Evolutionary conservation across 2,888 invertebrate genomes (phyloP).

Genomic region (Bombylius discolor): DNA sequence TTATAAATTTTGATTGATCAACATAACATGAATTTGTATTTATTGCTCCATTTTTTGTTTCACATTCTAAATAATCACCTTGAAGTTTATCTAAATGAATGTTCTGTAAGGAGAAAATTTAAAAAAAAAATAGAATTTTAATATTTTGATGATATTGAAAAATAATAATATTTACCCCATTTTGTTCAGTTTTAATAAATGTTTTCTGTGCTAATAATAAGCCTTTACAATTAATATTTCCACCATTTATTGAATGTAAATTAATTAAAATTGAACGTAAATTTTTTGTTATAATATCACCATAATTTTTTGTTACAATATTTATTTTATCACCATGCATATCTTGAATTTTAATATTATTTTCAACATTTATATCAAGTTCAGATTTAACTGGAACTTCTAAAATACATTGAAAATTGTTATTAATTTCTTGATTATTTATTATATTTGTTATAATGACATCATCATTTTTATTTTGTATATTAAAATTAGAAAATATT

Average conservation of each 20-base stretch:
- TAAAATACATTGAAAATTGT: conserved; percentile 15
- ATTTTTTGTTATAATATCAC: conserved; percentile 24
- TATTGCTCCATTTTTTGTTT: conserved; percentile 25
- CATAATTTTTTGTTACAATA: conserved; percentile 16
- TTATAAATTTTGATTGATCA: conserved; percentile 28
- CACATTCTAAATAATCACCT: conserved; percentile 26
- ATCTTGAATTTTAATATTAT: conserved; percentile 21
- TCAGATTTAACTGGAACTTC: conserved; percentile 28
- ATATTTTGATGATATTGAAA: neutral
- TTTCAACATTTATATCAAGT: conserved; percentile 20
- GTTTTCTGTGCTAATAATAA: conserved; percentile 24
- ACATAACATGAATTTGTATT: conserved; percentile 30
- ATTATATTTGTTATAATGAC: conserved; percentile 2
- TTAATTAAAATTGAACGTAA: conserved; percentile 23
- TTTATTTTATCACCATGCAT: conserved; percentile 24
- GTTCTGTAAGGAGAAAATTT: conserved; percentile 16
- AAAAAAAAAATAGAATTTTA: conserved; percentile 9
- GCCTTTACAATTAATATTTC: conserved; percentile 26
- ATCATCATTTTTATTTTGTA: conserved; percentile 3
- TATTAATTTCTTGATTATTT: neutral
- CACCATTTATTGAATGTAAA: conserved; percentile 24
- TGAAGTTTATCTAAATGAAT: conserved; percentile 29
- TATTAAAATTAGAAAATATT: neutral
- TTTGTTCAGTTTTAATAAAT: conserved; percentile 20
- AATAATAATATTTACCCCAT: conserved; percentile 18